Evolutionary conservation across 2,888 invertebrate genomes (phyloP).

Genomic region (Tolmerus cingulatus): DNA sequence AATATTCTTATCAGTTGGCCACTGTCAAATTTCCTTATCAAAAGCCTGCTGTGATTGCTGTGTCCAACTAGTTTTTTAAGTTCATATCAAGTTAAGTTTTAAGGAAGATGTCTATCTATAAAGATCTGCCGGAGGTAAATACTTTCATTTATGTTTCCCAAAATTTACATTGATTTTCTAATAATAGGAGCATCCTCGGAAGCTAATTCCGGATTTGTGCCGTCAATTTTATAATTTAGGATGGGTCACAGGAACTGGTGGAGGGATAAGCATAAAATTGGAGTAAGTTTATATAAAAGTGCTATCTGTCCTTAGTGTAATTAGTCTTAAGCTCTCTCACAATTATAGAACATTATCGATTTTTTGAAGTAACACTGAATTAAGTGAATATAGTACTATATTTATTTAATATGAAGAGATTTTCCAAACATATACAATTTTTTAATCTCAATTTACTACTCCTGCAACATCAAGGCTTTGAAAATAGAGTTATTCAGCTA

Average conservation of each 20-base stretch:
- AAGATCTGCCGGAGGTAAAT: conserved; percentile 57
- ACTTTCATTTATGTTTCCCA: background rate
- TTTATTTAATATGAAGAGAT: background rate
- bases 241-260: conserved; percentile 98
- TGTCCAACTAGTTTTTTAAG: background rate
- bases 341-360: background rate
- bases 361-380: conserved; percentile 50
- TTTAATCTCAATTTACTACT: background rate
- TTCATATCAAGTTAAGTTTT: background rate
- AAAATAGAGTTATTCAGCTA: background rate
- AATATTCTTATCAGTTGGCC: background rate
- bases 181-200: conserved; percentile 76
- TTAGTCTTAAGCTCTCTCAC: background rate
- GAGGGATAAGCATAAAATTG: conserved; percentile 89
- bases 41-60: background rate
- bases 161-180: conserved; percentile 16
- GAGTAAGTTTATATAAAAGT: conserved; percentile 67
- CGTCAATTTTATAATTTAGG: conserved; percentile 90
- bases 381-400: background rate
- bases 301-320: background rate
- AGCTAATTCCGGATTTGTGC: conserved; percentile 89
- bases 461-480: background rate
- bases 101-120: conserved; percentile 57
- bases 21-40: conserved; percentile 19
- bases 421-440: background rate